Evolutionary conservation across 2,797 vertebrate species (phyloP).

Genomic region (Microchirus variegatus): DNA sequence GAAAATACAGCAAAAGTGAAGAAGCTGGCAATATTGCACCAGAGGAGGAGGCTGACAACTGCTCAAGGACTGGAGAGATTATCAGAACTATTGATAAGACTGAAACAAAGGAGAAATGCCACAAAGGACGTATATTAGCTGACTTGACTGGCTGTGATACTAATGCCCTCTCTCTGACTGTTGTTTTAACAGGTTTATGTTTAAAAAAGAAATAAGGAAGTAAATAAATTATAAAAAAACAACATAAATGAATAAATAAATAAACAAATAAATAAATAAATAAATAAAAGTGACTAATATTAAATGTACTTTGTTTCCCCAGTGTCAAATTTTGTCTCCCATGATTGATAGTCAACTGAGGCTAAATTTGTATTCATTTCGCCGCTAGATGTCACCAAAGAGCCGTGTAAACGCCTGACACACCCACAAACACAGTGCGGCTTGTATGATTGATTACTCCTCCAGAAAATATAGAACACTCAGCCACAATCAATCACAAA

Average conservation of each 20-base stretch:
- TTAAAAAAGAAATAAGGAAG: conserved; percentile 74
- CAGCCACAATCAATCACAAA: rapidly evolving
- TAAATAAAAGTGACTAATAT: conserved; percentile 81
- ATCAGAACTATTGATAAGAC: conserved; percentile 55
- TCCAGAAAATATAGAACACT: not conserved
- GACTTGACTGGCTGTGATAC: conserved; percentile 70
- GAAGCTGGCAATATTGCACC: conserved; percentile 19
- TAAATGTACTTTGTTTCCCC: conserved; percentile 71
- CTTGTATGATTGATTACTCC: conserved; percentile 5
- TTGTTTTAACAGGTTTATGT: conserved; percentile 80
- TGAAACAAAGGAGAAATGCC: conserved; percentile 40
- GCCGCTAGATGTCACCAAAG: conserved; percentile 63
- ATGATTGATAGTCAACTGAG: conserved; percentile 26
- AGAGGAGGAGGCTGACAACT: conserved; percentile 49
- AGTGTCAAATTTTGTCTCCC: conserved; percentile 56
- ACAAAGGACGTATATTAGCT: conserved; percentile 44
- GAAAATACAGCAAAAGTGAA: conserved; percentile 37
- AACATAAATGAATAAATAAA: conserved; percentile 69
- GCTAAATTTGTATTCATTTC: not conserved
- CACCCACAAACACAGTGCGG: conserved; percentile 45
- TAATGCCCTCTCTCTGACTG: conserved; percentile 75
- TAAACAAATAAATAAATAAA: conserved; percentile 74
- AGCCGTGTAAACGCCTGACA: conserved; percentile 23
- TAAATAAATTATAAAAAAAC: conserved; percentile 65
- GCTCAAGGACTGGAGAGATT: conserved; percentile 50